phyloP scores from a whole-genome alignment of 1,140 invertebrate genomes.

The Drosophila novamexicana region DNA sequence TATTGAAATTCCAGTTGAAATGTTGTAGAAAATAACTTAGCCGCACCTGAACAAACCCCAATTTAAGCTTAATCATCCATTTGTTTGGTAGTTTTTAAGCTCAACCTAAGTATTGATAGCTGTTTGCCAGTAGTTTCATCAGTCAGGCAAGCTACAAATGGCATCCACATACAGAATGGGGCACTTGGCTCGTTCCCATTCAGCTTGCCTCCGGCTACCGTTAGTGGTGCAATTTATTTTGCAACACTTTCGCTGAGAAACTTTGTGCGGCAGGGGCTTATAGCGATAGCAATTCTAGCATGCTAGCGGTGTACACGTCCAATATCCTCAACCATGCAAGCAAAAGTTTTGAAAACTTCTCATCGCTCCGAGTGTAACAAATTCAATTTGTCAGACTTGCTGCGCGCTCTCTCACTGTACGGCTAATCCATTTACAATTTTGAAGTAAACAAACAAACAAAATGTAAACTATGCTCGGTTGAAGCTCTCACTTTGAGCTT shows the following conservation, averaged over 20 bases:
- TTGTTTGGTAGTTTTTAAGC: constrained; percentile 29
- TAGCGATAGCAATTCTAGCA: constrained; percentile 39
- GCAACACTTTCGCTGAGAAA: constrained; percentile 70
- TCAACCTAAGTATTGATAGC: constrained; percentile 33
- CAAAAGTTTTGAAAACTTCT: constrained; percentile 77
- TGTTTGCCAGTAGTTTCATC: constrained; percentile 35
- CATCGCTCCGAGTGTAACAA: constrained; percentile 67
- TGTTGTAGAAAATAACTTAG: background rate
- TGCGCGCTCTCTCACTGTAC: constrained; percentile 40
- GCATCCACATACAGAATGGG: background rate
- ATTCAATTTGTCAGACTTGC: constrained; percentile 80
- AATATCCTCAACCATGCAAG: constrained; percentile 74
- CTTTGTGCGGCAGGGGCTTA: constrained; percentile 60
- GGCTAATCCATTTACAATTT: constrained; percentile 82
- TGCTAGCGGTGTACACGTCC: constrained; percentile 42
- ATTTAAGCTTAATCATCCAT: constrained; percentile 23
- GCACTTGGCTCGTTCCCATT: constrained; percentile 36
- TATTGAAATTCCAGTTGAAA: background rate
- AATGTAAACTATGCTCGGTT: constrained; percentile 53
- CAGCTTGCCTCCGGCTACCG: constrained; percentile 41
- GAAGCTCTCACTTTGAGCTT: constrained; percentile 39
- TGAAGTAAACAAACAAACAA: constrained; percentile 79
- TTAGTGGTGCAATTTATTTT: constrained; percentile 71
- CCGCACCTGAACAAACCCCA: constrained; percentile 6
- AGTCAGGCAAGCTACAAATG: constrained; percentile 7